Evolutionary conservation across 2,113 vertebrate genomes (phyloP).

Genomic region (Osmerus mordax): DNA sequence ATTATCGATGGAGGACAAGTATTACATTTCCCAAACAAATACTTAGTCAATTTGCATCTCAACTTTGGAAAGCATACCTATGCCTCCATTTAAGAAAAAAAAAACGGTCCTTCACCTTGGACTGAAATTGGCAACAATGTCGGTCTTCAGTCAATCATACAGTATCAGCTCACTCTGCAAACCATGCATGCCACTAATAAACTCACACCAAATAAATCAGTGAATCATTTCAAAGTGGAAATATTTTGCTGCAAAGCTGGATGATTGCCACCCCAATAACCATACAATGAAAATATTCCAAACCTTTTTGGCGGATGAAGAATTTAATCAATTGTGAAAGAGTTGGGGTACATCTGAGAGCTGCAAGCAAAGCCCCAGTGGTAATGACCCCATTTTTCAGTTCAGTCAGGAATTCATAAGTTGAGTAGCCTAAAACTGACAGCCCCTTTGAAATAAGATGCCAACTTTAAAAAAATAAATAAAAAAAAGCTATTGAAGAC

Average conservation of each 20-base stretch:
- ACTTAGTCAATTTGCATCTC: neutral
- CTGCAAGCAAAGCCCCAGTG: slow-evolving; percentile 3
- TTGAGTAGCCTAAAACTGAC: neutral
- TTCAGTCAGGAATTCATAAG: slow-evolving; percentile 4
- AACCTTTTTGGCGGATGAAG: slow-evolving; percentile 1
- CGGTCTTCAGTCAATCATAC: neutral
- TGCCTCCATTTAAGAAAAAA: slow-evolving; percentile 11
- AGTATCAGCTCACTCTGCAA: neutral
- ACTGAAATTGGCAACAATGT: neutral
- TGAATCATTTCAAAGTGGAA: slow-evolving; percentile 2
- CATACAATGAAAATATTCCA: slow-evolving; percentile 10
- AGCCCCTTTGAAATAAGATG: neutral
- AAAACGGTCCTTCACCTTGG: neutral
- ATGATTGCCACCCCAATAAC: slow-evolving; percentile 10
- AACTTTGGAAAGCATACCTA: neutral
- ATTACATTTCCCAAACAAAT: slow-evolving; percentile 14
- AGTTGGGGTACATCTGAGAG: slow-evolving; percentile 10
- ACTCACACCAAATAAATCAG: neutral
- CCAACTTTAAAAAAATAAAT: neutral
- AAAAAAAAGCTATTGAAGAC: neutral
- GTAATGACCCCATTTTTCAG: slow-evolving; percentile 14
- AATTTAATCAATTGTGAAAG: slow-evolving; percentile 11
- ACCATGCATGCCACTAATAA: neutral
- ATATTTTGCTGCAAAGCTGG: slow-evolving; percentile 2
- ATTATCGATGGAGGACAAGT: neutral